Conservation (phyloP, 2,888 invertebrate species). For the Hylaea fasciaria region DNA sequence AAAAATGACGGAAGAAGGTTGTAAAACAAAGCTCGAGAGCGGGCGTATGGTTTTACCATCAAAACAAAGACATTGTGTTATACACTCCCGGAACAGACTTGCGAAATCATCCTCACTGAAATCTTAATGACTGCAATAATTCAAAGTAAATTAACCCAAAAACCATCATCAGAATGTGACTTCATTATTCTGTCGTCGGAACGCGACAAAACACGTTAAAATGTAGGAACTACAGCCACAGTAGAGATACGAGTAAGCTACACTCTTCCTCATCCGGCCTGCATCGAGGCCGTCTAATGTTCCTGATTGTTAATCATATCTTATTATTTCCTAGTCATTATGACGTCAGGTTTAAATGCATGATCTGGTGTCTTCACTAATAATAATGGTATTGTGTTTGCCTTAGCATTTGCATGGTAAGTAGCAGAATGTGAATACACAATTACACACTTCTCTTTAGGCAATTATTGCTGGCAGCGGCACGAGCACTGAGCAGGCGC, state of each 20-base stretch:
- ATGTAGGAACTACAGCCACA: slow-evolving; percentile 56
- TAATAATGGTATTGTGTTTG: background rate
- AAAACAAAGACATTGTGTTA: slow-evolving; percentile 13
- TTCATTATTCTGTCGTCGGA: slow-evolving; percentile 31
- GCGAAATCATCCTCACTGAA: slow-evolving; percentile 18
- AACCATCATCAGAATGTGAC: slow-evolving; percentile 18
- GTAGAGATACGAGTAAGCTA: slow-evolving; percentile 19
- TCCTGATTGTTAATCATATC: slow-evolving; percentile 53
- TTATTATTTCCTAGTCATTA: slow-evolving; percentile 45
- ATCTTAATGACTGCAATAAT: slow-evolving; percentile 17
- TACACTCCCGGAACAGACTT: background rate
- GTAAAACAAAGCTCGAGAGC: slow-evolving; percentile 6
- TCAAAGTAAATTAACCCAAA: slow-evolving; percentile 18
- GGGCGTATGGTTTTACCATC: background rate
- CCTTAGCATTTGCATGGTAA: slow-evolving; percentile 36
- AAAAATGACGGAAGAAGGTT: background rate
- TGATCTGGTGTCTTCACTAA: slow-evolving; percentile 14
- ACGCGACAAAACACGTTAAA: slow-evolving; percentile 49
- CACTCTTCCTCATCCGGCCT: slow-evolving; percentile 65
- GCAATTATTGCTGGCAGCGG: too few species aligned
- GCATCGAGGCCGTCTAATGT: slow-evolving; percentile 59
- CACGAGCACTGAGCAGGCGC: too few species aligned
- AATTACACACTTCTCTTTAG: too few species aligned
- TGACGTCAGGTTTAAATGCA: slow-evolving; percentile 35
- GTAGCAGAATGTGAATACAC: too few species aligned